Evolutionary conservation across 53 echinoderm and acorn worm species (phyloP).

Genomic region (Arbacia lixula): DNA sequence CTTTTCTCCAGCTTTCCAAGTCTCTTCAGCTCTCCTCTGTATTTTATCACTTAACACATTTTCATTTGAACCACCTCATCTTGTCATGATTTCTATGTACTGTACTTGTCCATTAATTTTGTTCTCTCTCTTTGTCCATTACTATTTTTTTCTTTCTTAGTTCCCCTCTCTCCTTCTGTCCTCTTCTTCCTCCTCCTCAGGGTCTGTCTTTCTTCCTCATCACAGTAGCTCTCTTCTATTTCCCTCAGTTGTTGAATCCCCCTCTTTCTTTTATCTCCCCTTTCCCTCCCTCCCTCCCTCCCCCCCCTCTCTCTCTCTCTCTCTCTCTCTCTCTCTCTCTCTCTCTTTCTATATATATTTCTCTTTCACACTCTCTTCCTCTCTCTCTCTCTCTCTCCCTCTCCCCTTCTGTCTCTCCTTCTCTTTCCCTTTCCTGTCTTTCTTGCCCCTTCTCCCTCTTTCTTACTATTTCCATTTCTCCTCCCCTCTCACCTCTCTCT

Average conservation of each 20-base stretch:
- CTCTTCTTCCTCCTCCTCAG: no score
- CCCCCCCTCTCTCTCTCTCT: not conserved
- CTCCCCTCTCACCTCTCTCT: not conserved
- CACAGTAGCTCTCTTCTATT: no score
- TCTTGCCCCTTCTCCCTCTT: not conserved
- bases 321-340: not conserved
- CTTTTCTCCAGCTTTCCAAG: not conserved
- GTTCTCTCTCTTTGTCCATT: no score
- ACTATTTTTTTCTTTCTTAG: no score
- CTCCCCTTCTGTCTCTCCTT: slow-evolving; percentile 3
- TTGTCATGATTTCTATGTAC: no score
- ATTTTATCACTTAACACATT: no score
- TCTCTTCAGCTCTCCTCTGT: not conserved
- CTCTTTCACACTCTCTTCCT: not conserved
- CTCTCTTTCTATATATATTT: not conserved
- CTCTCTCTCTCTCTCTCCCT: not conserved
- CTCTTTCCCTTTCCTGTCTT: not conserved
- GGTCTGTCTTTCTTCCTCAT: no score
- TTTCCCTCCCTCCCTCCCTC: not conserved
- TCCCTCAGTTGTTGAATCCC: no score
- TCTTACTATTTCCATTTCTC: not conserved
- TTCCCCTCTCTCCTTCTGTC: no score
- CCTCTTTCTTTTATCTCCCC: slow-evolving; percentile 20
- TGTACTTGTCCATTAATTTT: no score
- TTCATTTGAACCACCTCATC: no score